Evolutionary conservation across 2,113 vertebrate species (phyloP), one percentile per base, ranked within the genome.

Genomic region (Ramphastos sulfuratus): DNA sequence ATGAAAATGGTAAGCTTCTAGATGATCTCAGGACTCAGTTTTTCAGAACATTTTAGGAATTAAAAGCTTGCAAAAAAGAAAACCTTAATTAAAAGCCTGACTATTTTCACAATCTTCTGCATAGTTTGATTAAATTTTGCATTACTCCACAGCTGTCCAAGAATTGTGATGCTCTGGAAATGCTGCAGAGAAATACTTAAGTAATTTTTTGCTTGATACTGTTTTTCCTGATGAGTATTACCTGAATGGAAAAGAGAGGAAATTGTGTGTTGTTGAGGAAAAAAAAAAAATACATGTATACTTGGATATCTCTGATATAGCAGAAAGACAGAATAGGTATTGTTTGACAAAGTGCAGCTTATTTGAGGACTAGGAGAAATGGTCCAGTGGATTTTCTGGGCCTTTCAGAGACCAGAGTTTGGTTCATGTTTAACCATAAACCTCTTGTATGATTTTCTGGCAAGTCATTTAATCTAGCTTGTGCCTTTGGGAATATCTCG

Each of bases 401-500:
- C 42, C 37, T 60, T 85, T 42, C 37, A 24, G 91, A 82, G 67
- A 76, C 24, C 23, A 46, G 11, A 52, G 21, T 74, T 95, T 72
- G 59, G 28, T 35, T 83, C 27, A 79, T 85, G 17, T 63, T 93
- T 74, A 83, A 60, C 52, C 0, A 2, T 64, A 64, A 75, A 30
- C 28, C 73, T 44, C 64, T 94, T 64, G 25, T 63, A 52, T 91
- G 64, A 56, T 69, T 85, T 77, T 50, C 48, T 89, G 90, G 82
- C 86, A 92, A 90, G 79, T 50, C 52, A 52, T 73, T 80, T 66
- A 77, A n/a, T 87, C 64, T 91, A 54, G 52, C 30, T 85, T 73
- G 71, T 87, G 46, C 87, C 75, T 93, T 67, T 90, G 92, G 88
- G 88, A 91, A 42, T 93, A 90, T 94, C 82, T 60, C 30, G 12